These are phyloP conservation scores for Oenanthe oenanthe DNA, from an alignment of 2,113 vertebrate genomes.

Conservation along the genomic window DNA sequence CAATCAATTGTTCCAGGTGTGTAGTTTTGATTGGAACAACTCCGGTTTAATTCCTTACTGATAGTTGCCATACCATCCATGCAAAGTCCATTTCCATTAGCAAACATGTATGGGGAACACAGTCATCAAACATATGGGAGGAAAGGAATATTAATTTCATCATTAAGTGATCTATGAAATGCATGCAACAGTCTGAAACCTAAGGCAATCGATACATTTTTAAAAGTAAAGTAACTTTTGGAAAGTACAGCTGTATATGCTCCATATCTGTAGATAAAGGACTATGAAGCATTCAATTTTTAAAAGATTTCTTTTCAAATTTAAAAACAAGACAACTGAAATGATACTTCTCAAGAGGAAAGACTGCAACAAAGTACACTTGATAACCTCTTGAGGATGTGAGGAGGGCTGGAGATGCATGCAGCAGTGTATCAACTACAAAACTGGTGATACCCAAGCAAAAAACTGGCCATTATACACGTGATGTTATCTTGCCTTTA, in stretches of 20 bases:
- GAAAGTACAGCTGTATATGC: not conserved
- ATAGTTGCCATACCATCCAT: conserved; percentile 3
- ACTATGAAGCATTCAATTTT: not conserved
- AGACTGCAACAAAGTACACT: not conserved
- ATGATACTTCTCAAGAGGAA: not conserved
- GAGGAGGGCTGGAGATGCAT: not conserved
- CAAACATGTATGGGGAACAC: not conserved
- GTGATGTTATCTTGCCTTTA: not conserved
- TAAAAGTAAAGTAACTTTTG: not conserved
- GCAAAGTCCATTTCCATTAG: conserved; percentile 45
- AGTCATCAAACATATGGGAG: not conserved
- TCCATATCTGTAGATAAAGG: not conserved
- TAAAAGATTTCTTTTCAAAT: not conserved
- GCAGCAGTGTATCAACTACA: not conserved
- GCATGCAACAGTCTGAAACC: not conserved
- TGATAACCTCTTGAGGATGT: not conserved
- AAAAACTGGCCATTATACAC: not conserved
- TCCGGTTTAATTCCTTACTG: conserved; percentile 66
- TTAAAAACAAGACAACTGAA: not conserved
- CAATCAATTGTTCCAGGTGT: conserved; percentile 71
- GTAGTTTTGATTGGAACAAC: conserved; percentile 64
- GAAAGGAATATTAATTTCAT: conserved; percentile 7
- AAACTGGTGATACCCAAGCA: not conserved
- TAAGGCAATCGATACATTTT: not conserved
- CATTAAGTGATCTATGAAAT: not conserved